Evolutionary conservation across 2,113 vertebrate species (phyloP).

Genomic region (Riparia riparia): DNA sequence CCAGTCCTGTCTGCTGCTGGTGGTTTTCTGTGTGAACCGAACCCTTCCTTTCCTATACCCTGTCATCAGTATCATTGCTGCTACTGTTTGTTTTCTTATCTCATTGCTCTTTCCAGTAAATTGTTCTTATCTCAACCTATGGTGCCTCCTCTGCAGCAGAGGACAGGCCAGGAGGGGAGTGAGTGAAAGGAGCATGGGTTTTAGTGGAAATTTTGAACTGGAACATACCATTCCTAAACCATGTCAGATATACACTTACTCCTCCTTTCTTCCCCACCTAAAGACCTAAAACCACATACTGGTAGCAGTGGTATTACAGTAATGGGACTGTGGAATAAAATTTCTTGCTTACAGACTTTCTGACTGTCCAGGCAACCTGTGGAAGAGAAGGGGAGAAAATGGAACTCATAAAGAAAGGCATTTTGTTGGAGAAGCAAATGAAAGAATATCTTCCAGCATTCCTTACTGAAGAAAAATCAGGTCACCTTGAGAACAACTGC

Average conservation of each 20-base stretch:
- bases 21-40: neutral
- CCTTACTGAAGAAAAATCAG: neutral
- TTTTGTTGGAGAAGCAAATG: neutral
- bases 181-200: accelerated
- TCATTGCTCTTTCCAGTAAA: neutral
- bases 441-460: neutral
- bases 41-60: neutral
- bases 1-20: neutral
- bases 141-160: neutral
- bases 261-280: neutral
- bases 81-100: neutral
- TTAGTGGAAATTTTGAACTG: neutral
- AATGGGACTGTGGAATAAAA: neutral
- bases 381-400: neutral
- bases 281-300: neutral
- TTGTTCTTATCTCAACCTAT: neutral
- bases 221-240: neutral
- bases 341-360: neutral
- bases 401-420: neutral
- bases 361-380: neutral
- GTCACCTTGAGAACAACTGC: neutral
- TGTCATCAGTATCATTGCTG: neutral
- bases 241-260: neutral
- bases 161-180: neutral
- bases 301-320: neutral